Base-by-base conservation (phyloP, 2,113 vertebrate species). In the Poeciliopsis prolifica region DNA sequence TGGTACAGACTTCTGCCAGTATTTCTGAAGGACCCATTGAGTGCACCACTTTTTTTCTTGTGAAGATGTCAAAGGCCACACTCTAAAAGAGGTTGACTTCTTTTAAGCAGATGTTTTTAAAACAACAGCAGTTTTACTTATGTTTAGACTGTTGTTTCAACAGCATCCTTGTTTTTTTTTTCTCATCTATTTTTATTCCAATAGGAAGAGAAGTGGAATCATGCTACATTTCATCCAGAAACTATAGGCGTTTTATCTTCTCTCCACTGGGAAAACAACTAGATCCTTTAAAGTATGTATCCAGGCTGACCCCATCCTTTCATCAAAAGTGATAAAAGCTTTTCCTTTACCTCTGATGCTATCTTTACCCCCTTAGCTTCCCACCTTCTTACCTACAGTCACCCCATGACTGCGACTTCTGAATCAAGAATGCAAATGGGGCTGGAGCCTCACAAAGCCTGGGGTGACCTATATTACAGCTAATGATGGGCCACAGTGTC, bases 381-480 rank as follows among this genome's bases (percentile, higher is more conserved):
- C 86, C 86, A 89, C 82, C 86, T 86, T 78, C 81, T 63, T 83
- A 90, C 89, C 91, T 91, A 87, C 75, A 81, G 81, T 86, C 82
- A 65, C 79, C 84, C 79, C 29, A 68, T 0, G 40, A 70, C 84
- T 88, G 77, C 90, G 89, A 75, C 80, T 42, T 82, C 89, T 89
- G 90, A 94, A 94, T 95, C 92, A 95, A 94, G 93, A 88, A 94
- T 95, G 92, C 90, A 95, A 94, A 95, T 93, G 90, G 87, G 80
- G 92, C 83, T 92, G 85, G 78, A 89, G 86, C 87, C 88, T 93
- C 90, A 94, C 90, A 93, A 94, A 94, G 94, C 92, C 91, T 83
- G 87, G 91, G 83, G 88, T 94, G 94, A 95, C 94, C 94, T 94
- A 95, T 92, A 94, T 95, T 92, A 93, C 90, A 89, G 91, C 94